Percentiles rank a stretch among this genome's conserved stretches.
Evolutionary conservation across 2,888 invertebrate species (phyloP).

Genomic region (Lepeophtheirus nordmannii): DNA sequence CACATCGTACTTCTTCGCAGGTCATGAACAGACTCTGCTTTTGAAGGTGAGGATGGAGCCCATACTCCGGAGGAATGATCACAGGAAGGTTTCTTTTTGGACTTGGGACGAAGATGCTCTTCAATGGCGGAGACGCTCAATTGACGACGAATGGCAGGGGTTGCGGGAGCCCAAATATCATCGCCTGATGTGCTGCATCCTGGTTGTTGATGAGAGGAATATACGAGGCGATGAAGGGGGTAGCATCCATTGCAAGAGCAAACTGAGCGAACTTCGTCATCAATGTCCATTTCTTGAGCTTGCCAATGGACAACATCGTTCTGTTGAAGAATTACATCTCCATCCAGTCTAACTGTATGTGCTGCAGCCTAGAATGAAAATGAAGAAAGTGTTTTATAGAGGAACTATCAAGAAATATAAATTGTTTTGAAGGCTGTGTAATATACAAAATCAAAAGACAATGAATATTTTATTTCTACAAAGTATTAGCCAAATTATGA

Average conservation of each 20-base stretch:
- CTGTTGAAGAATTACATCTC: conserved; percentile 36
- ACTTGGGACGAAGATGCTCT: not conserved
- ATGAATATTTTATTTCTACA: too few relatives aligned
- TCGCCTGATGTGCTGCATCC: not conserved
- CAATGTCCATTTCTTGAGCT: conserved; percentile 44
- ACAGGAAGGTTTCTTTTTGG: conserved; percentile 8
- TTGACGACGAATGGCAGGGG: not conserved
- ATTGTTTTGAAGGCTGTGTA: too few relatives aligned
- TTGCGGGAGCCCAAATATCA: not conserved
- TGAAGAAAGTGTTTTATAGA: not conserved
- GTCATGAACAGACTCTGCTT: conserved; percentile 13
- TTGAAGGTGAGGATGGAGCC: not conserved
- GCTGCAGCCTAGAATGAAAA: conserved; percentile 34
- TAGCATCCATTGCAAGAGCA: conserved; percentile 56
- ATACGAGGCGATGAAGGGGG: conserved; percentile 27
- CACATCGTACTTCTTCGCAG: not conserved
- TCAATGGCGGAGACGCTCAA: not conserved
- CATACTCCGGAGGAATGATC: not conserved
- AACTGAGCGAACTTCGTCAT: conserved; percentile 53
- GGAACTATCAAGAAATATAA: not conserved
- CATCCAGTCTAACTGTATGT: conserved; percentile 39
- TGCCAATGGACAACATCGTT: conserved; percentile 19
- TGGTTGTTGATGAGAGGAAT: not conserved
- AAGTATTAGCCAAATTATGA: too few relatives aligned
- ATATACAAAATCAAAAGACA: too few relatives aligned